Base-by-base conservation (phyloP, 2,113 vertebrate species). In the Otolemur garnettii region DNA sequence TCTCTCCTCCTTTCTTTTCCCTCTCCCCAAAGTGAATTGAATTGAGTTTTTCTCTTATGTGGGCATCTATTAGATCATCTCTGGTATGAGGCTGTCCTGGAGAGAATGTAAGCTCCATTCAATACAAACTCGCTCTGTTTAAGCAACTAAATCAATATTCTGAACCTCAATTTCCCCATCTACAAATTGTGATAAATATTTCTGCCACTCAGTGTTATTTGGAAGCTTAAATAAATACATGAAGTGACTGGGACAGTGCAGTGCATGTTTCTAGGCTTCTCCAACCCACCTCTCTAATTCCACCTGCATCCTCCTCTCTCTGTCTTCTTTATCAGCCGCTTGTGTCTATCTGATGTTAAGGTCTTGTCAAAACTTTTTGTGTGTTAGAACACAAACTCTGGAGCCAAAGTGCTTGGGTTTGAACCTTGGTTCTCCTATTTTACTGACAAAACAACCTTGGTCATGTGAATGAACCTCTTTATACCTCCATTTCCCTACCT, bases 221-320 rank as follows among this genome's bases (percentile, higher is more conserved):
- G 17, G 26, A 64, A 62, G 33, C 87, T 88, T 71, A 24, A 87
- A 9, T 14, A 53, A 80, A 53, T 24, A 30, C 0, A 1, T 1
- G 13, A 38, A 53, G 72, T 38, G 45, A 78, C 17, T 3, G 22
- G 78, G 4, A 75, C 2, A 12, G 4, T 1, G 4, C 87, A 11
- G 5, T 19, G 1, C 7, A 7, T 50, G 60, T 62, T 42, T 42
- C 4, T 7, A 4, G 45, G 9, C 4, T 38, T 35, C 18, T 8
- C 21, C 19, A 62, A 1, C 2, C n/a, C 5, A 53, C 3, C 22
- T 22, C 4, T 22, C 3, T 18, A 18, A 4, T 30, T 64, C n/a
- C 6, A 26, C 14, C 8, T 74, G 50, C 22, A 15, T 72, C 38
- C 15, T n/a, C 35, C 4, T 18, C 22, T 33, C 26, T 7, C 45